A percentile compares a stretch with the other conserved stretches of the same genome.
phyloP scores from a whole-genome alignment of 1,140 invertebrate genomes.

The Hyposmocoma kahamanoa region DNA sequence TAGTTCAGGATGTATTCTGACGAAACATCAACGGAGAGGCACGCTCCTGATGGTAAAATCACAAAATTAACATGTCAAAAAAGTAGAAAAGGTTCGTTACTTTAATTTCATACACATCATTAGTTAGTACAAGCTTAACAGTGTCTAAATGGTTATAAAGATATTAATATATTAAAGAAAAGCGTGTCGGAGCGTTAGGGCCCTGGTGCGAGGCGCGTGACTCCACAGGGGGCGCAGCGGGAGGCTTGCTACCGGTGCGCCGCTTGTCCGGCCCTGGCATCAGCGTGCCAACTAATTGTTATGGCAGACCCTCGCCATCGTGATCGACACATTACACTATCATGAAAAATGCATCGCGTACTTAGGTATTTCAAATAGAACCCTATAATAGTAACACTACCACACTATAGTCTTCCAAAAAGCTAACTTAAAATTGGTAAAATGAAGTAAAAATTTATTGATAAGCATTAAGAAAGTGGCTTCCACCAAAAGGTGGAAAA shows the following conservation, averaged over 20 bases:
- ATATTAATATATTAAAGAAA: conserved; percentile 60
- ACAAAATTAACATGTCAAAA: too few species aligned
- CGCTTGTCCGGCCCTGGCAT: conserved; percentile 30
- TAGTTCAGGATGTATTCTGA: too few species aligned
- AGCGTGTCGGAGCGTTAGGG: conserved; percentile 20
- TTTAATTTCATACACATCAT: too few species aligned
- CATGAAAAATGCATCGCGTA: conserved; percentile 12
- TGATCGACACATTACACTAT: conserved; percentile 22
- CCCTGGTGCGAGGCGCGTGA: conserved; percentile 19
- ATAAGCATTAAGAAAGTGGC: too few species aligned
- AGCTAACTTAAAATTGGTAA: too few species aligned
- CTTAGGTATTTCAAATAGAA: background rate
- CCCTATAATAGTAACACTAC: too few species aligned
- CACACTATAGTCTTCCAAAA: too few species aligned
- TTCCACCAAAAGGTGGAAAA: too few species aligned
- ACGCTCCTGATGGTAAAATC: too few species aligned
- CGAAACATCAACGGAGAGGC: too few species aligned
- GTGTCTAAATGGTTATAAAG: conserved; percentile 63
- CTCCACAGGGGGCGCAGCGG: conserved; percentile 52
- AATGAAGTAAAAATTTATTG: too few species aligned
- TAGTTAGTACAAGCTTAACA: conserved; percentile 34
- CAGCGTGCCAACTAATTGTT: conserved; percentile 31
- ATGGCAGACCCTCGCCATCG: conserved; percentile 21
- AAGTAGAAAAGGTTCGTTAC: too few species aligned
- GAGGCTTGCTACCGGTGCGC: conserved; percentile 51